phyloP scores from a whole-genome alignment of 2,113 vertebrate genomes.

The Chionomys nivalis region DNA sequence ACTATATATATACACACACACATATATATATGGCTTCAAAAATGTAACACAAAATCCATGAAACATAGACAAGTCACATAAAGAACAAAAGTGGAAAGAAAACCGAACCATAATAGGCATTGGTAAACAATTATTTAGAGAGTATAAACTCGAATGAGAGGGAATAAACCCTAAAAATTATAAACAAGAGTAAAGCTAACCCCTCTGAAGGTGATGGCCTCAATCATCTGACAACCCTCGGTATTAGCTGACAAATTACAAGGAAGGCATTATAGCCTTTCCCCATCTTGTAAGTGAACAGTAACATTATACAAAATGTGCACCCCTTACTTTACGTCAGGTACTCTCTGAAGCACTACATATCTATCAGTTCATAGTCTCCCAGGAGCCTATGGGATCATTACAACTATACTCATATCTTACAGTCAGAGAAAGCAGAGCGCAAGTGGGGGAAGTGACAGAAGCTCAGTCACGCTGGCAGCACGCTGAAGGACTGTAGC shows the following conservation, averaged over 20 bases:
- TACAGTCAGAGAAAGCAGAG: conserved; percentile 13
- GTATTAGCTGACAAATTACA: conserved; percentile 4
- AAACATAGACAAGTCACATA: conserved; percentile 55
- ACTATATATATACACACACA: neutral
- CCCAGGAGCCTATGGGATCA: neutral
- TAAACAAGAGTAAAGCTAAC: conserved; percentile 30
- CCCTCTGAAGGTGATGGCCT: neutral
- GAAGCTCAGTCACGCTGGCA: neutral
- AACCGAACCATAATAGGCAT: neutral
- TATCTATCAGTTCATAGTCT: neutral
- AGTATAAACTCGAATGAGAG: neutral
- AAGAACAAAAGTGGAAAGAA: conserved; percentile 41
- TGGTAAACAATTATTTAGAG: conserved; percentile 35
- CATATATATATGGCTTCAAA: conserved; percentile 42
- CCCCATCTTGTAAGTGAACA: conserved; percentile 9
- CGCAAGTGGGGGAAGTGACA: neutral
- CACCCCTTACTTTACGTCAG: neutral
- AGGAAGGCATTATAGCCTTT: neutral
- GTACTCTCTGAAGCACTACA: conserved; percentile 1
- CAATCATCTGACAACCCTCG: neutral
- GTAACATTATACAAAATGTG: conserved; percentile 12
- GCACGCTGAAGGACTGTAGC: neutral
- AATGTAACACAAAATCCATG: conserved; percentile 4
- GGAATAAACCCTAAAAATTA: conserved; percentile 6
- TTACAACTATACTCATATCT: conserved; percentile 21